Percentiles rank a stretch among this genome's conserved stretches.
Evolutionary conservation across 2,797 vertebrate genomes (phyloP).

Genomic region (Agapornis canus): DNA sequence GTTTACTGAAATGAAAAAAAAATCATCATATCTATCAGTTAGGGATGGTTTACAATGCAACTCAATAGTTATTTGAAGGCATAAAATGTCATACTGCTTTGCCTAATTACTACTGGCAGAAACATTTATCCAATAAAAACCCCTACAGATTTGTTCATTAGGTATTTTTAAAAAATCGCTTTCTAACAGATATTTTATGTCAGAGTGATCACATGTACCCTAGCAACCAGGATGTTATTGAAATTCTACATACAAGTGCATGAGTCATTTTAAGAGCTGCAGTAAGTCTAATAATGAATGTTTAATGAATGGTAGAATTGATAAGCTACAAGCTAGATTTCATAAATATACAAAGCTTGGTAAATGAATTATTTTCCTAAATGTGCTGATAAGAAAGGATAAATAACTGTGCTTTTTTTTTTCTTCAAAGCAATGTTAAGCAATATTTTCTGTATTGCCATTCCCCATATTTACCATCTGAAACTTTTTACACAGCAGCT

Average conservation of each 20-base stretch:
- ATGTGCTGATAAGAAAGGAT: background rate
- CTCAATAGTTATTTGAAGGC: slow-evolving; percentile 32
- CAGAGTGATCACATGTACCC: slow-evolving; percentile 52
- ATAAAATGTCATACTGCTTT: slow-evolving; percentile 54
- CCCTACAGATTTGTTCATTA: background rate
- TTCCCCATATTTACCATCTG: background rate
- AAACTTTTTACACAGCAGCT: background rate
- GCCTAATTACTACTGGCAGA: background rate
- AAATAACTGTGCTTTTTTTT: background rate
- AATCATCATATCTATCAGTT: background rate
- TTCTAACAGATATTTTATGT: slow-evolving; percentile 46
- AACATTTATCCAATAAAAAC: slow-evolving; percentile 29
- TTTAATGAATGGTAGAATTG: background rate
- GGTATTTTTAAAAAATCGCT: background rate
- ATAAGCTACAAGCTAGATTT: background rate
- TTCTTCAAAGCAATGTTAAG: background rate
- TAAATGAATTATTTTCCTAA: background rate
- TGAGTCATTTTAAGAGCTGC: slow-evolving; percentile 20
- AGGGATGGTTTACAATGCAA: background rate
- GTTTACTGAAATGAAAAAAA: slow-evolving; percentile 58
- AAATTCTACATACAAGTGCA: slow-evolving; percentile 29
- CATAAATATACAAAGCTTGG: background rate
- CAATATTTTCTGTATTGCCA: background rate
- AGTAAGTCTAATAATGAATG: background rate
- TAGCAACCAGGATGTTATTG: slow-evolving; percentile 65